Conservation (phyloP, 2,888 invertebrate species). For the Cephonodes hylas region DNA sequence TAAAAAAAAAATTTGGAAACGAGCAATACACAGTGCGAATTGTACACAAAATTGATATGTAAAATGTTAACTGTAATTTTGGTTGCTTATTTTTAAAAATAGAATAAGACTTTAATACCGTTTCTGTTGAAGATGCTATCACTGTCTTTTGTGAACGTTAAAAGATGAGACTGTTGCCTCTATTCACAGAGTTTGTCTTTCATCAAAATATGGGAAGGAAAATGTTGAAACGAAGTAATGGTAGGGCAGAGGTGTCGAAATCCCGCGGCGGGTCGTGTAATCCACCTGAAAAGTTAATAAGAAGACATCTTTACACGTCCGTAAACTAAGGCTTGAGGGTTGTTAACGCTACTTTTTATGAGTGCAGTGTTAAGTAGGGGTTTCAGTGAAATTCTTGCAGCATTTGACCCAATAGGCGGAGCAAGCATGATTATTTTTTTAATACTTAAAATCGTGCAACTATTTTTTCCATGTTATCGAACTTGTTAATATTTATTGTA, state of each 20-base stretch:
- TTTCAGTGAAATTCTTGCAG: not conserved
- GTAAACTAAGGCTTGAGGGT: slow-evolving; percentile 4
- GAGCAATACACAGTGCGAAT: no score
- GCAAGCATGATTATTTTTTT: not conserved
- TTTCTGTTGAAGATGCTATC: no score
- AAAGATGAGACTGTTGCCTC: not conserved
- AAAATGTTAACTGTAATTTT: no score
- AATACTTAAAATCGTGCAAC: not conserved
- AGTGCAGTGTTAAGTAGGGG: not conserved
- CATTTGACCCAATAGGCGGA: not conserved
- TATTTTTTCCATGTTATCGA: no score
- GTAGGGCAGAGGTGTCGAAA: slow-evolving; percentile 3
- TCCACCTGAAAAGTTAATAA: slow-evolving; percentile 13
- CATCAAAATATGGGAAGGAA: not conserved
- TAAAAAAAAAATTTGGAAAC: no score
- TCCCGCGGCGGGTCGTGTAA: slow-evolving; percentile 1
- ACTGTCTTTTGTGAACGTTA: no score
- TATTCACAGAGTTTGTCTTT: not conserved
- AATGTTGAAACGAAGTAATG: not conserved
- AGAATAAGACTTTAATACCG: no score
- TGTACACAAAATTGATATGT: no score
- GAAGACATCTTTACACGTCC: slow-evolving; percentile 1
- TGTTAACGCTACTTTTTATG: not conserved
- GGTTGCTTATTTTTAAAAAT: no score
- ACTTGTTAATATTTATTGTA: not conserved